Evolutionary conservation across 2,797 vertebrate species (phyloP).

Genomic region (Champsocephalus gunnari): DNA sequence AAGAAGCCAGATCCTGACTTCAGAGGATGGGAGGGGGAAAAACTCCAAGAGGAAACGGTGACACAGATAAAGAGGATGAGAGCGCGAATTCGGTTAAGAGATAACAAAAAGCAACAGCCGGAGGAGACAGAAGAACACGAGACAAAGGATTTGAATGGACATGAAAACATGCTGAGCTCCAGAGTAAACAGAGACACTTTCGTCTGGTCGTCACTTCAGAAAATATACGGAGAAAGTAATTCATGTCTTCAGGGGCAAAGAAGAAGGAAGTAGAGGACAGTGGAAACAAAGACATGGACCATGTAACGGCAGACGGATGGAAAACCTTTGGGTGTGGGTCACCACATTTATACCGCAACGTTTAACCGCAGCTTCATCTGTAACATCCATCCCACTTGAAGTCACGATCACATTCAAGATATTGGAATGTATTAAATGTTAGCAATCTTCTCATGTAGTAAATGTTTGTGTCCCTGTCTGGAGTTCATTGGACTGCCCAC

Average conservation of each 20-base stretch:
- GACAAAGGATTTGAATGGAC: not conserved
- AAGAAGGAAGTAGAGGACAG: constrained; percentile 14
- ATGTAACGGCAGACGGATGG: constrained; percentile 55
- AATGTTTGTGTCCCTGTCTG: too few species aligned
- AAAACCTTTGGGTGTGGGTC: constrained; percentile 1
- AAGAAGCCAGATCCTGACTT: constrained; percentile 49
- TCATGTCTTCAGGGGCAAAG: constrained; percentile 18
- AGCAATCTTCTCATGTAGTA: too few species aligned
- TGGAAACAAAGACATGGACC: constrained; percentile 24
- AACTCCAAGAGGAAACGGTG: constrained; percentile 32
- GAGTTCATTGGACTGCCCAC: too few species aligned
- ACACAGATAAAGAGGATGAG: constrained; percentile 33
- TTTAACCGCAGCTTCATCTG: too few species aligned
- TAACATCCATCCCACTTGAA: too few species aligned
- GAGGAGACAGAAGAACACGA: constrained; percentile 4
- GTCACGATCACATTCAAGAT: too few species aligned
- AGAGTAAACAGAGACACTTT: constrained; percentile 55
- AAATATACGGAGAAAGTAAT: not conserved
- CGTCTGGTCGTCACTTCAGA: too few species aligned
- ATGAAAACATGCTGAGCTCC: constrained; percentile 26
- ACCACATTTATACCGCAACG: too few species aligned
- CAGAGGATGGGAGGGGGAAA: not conserved
- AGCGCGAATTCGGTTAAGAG: constrained; percentile 12
- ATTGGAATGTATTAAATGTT: too few species aligned
- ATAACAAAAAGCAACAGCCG: constrained; percentile 29